Evolutionary conservation across 2,888 invertebrate genomes (phyloP).

Genomic region (Andricus quercusramuli): DNA sequence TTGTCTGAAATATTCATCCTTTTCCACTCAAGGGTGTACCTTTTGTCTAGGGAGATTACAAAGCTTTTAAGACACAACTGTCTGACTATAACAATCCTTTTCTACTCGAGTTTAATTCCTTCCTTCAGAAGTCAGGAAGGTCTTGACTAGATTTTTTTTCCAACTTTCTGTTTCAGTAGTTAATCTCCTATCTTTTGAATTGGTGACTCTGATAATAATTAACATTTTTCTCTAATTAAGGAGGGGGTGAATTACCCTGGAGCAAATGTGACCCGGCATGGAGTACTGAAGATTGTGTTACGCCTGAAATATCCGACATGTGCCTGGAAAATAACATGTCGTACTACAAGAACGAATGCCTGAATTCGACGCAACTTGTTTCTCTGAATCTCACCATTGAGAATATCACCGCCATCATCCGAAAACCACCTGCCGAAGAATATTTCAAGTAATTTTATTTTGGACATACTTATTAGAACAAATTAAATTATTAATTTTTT

Average conservation of each 20-base stretch:
- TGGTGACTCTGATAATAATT: background rate
- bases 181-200: background rate
- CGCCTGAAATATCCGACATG: constrained; percentile 83
- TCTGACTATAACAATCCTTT: constrained; percentile 13
- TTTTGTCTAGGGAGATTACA: constrained; percentile 37
- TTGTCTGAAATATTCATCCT: constrained; percentile 30
- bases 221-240: constrained; percentile 48
- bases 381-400: constrained; percentile 74
- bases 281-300: constrained; percentile 87
- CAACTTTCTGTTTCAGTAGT: background rate
- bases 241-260: constrained; percentile 82
- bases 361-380: constrained; percentile 81
- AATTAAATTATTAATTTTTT: no score
- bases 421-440: constrained; percentile 86
- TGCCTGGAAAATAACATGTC: constrained; percentile 83
- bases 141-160: background rate
- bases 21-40: constrained; percentile 18
- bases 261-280: constrained; percentile 85
- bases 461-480: no score
- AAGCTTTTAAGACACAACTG: constrained; percentile 27
- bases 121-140: background rate
- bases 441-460: constrained; percentile 83
- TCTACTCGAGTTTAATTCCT: constrained; percentile 22
- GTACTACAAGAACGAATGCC: constrained; percentile 83
- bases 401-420: constrained; percentile 81